Evolutionary conservation across 2,888 invertebrate genomes (phyloP), one percentile per base, ranked within the genome.

Genomic region (Athalia cordata): DNA sequence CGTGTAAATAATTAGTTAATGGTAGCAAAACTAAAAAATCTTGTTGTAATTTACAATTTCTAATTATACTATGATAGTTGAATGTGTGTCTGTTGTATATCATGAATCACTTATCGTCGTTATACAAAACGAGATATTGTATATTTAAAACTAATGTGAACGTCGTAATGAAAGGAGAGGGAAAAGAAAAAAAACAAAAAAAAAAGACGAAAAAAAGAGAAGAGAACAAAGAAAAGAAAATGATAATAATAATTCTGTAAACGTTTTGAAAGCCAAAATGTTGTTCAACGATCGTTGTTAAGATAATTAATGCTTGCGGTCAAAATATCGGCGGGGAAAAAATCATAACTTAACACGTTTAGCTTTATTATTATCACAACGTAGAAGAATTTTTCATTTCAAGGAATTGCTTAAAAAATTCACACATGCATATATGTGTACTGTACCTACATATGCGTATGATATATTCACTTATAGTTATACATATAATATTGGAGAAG

Each of bases 211-310:
- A 29, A 29, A 29, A 29, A 0, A 29, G 29, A 1, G 29, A 1
- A 29, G 52, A 11, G 52, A 52, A 52, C 52, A 74, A 80, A 64
- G 78, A 81, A 80, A 82, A 78, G 80, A 80, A 82, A 84, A 83
- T 29, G 82, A 29, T 81, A 82, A 82, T 80, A 83, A 84, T 83
- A 83, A 82, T 84, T 84, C 81, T 84, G 84, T 82, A 83, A 84
- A 87, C 85, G 85, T 87, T 87, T 87, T 86, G 85, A 88, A 86
- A 83, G 86, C 89, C 89, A 88, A 88, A 89, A 89, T 89, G 89
- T 89, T 89, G 89, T 89, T 89, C 88, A 89, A 75, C 64, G 50
- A 61, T 75, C 62, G 74, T 75, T 50, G 66, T 75, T 75, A 87
- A 82, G 83, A n/a, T 57, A 13, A 47, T 64, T 49, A 52, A 70